phyloP scores from a whole-genome alignment of 2,113 vertebrate species.

The Eulacestoma nigropectus region DNA sequence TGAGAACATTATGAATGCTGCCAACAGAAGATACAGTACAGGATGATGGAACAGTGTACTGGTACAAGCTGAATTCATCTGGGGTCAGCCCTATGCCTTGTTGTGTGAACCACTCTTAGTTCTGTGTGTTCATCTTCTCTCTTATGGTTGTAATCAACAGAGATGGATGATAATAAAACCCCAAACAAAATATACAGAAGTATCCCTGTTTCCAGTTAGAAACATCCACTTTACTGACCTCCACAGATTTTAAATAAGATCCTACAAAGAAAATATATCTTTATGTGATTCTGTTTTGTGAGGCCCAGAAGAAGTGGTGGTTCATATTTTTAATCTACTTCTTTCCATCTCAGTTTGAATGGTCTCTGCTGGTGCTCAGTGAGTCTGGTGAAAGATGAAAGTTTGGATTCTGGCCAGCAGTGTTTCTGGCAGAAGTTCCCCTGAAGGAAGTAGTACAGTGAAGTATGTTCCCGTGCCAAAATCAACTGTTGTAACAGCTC shows the following conservation, averaged over 20 bases:
- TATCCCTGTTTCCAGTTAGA: not conserved
- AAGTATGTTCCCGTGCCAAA: not conserved
- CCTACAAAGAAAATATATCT: not conserved
- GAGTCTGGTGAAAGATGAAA: not conserved
- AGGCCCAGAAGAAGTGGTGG: not conserved
- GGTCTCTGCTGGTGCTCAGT: not conserved
- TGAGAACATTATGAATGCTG: not conserved
- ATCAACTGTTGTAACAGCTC: not conserved
- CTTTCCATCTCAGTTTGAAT: not conserved
- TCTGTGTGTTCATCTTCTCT: not conserved
- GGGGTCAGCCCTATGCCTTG: not conserved
- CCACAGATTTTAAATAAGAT: not conserved
- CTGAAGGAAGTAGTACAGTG: not conserved
- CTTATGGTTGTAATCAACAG: not conserved
- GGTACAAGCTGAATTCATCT: not conserved
- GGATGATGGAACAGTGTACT: not conserved
- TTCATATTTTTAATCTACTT: not conserved
- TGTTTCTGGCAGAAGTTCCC: not conserved
- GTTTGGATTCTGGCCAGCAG: not conserved
- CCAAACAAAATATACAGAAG: not conserved
- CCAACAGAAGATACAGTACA: not conserved
- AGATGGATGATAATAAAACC: not conserved
- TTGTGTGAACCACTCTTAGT: not conserved
- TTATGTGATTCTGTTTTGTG: not conserved
- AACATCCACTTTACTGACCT: not conserved